Conservation (phyloP, 2,113 vertebrate species). For the Lophura nycthemera region DNA sequence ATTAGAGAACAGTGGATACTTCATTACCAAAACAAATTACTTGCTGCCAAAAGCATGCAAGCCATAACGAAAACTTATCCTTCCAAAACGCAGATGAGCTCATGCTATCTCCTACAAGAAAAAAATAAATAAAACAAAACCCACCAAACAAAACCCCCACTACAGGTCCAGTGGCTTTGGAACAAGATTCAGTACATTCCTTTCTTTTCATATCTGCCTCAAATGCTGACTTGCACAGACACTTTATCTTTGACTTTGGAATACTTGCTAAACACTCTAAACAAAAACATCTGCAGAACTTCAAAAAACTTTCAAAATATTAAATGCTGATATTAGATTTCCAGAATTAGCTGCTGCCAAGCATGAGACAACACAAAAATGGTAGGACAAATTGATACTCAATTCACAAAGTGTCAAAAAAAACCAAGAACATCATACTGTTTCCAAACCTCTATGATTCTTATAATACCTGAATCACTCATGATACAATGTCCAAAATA, state of each 20-base stretch:
- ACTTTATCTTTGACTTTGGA: background rate
- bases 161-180: background rate
- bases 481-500: background rate
- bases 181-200: conserved; percentile 24
- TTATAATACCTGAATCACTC: background rate
- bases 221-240: background rate
- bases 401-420: background rate
- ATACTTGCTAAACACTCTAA: background rate
- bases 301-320: background rate
- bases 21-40: conserved; percentile 23
- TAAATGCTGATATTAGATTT: background rate
- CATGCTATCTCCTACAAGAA: background rate
- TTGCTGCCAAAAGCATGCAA: background rate
- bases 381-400: background rate
- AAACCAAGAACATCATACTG: background rate
- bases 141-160: background rate
- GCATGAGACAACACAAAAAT: background rate
- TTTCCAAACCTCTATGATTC: too few species aligned
- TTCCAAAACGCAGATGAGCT: background rate
- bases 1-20: background rate
- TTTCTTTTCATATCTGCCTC: conserved; percentile 32
- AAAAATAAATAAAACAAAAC: background rate
- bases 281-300: background rate
- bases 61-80: conserved; percentile 18
- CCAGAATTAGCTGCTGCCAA: background rate